A percentile compares a stretch with the other conserved stretches of the same genome.
Conservation (phyloP, 2,797 vertebrate species). For the Eulemur coronatus region DNA sequence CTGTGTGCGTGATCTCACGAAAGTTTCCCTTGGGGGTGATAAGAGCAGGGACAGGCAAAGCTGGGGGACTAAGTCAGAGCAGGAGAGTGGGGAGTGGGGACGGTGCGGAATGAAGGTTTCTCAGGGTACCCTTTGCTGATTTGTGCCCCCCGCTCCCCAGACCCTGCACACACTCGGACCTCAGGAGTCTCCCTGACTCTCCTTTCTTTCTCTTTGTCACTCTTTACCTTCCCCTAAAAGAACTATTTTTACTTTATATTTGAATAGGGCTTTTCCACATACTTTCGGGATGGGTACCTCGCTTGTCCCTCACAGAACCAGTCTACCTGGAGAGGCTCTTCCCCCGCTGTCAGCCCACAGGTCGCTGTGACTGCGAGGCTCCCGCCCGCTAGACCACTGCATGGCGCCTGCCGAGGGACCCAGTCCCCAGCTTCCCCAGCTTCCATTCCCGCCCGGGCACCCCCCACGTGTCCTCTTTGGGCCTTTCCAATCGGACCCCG, state of each 20-base stretch:
- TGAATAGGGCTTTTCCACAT: neutral
- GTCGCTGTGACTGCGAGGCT: neutral
- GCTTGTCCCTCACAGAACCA: neutral
- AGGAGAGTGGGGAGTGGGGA: accelerated
- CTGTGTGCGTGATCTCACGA: neutral
- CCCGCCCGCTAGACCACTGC: no score
- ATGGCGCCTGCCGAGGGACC: neutral
- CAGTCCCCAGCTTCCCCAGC: neutral
- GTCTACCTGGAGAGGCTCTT: neutral
- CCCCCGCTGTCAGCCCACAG: neutral
- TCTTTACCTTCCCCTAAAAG: neutral
- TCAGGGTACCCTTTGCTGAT: neutral
- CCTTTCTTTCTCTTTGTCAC: neutral
- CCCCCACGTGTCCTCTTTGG: accelerated
- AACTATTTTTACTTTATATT: neutral
- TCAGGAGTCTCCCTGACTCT: neutral
- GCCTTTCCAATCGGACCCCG: neutral
- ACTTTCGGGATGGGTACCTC: neutral
- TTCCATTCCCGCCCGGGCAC: accelerated
- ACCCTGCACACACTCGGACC: neutral
- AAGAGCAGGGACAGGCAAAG: neutral
- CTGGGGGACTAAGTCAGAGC: neutral
- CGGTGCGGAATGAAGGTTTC: neutral
- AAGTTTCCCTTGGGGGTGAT: neutral
- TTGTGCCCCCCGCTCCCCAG: neutral